Conservation (phyloP, 2,888 invertebrate species). For the Hirtodrosophila cameraria region DNA sequence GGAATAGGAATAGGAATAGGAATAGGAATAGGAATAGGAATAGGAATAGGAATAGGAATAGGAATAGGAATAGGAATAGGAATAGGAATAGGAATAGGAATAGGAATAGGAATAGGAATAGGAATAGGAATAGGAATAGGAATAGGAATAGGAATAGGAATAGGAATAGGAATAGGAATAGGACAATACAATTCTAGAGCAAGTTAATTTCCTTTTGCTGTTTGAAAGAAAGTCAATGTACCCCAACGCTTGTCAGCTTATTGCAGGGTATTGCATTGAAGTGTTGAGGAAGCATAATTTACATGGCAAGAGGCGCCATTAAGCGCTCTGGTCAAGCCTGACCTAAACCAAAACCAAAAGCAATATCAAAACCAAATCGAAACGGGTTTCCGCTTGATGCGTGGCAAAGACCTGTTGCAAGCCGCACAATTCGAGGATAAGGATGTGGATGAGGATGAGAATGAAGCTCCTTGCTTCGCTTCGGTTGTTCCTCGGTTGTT, state of each 20-base stretch:
- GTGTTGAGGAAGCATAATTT: constrained; percentile 79
- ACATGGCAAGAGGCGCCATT: constrained; percentile 83
- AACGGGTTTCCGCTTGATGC: constrained; percentile 54
- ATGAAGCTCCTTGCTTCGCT: neutral
- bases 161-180: too few species aligned
- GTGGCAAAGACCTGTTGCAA: constrained; percentile 57
- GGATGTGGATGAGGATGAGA: neutral
- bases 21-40: too few species aligned
- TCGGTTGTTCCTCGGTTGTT: constrained; percentile 3
- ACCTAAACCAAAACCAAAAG: constrained; percentile 36
- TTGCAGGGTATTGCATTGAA: constrained; percentile 46
- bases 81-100: too few species aligned
- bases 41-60: too few species aligned
- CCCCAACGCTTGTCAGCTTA: constrained; percentile 6
- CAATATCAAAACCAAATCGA: constrained; percentile 10
- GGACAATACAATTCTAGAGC: too few species aligned
- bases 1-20: too few species aligned
- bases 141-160: too few species aligned
- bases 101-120: too few species aligned
- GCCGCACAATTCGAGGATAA: too few species aligned
- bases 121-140: too few species aligned
- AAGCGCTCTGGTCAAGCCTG: constrained; percentile 48
- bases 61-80: too few species aligned
- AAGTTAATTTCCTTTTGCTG: too few species aligned
- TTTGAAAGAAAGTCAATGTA: neutral